phyloP scores from a whole-genome alignment of 2,113 vertebrate genomes.

The Tychaedon coryphoeus region DNA sequence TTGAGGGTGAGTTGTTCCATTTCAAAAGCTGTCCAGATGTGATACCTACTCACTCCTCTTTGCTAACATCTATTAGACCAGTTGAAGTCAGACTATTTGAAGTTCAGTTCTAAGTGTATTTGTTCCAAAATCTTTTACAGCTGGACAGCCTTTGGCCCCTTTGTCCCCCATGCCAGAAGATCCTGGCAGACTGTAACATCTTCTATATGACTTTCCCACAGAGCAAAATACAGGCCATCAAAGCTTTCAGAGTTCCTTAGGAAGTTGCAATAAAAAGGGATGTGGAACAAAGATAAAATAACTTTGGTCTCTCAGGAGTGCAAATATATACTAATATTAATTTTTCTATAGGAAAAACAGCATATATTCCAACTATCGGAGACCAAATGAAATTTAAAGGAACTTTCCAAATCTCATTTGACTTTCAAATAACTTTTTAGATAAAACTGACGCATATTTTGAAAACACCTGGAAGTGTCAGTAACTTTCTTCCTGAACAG shows the following conservation, averaged over 20 bases:
- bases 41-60: not conserved
- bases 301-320: not conserved
- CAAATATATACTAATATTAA: not conserved
- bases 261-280: not conserved
- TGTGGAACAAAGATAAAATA: not conserved
- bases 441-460: not conserved
- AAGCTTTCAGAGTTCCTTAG: not conserved
- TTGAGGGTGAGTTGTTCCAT: not conserved
- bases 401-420: not conserved
- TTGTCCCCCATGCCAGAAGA: not conserved
- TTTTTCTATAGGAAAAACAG: not conserved
- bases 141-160: not conserved
- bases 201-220: not conserved
- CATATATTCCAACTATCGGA: not conserved
- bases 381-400: not conserved
- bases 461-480: not conserved
- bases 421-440: not conserved
- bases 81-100: not conserved
- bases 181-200: not conserved
- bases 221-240: not conserved
- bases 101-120: not conserved
- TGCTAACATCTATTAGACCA: not conserved
- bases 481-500: not conserved
- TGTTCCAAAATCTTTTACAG: not conserved
- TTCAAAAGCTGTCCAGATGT: not conserved